A percentile compares a stretch with the other conserved stretches of the same genome.
Conservation (phyloP, 2,113 vertebrate species). For the Bothrops jararaca region DNA sequence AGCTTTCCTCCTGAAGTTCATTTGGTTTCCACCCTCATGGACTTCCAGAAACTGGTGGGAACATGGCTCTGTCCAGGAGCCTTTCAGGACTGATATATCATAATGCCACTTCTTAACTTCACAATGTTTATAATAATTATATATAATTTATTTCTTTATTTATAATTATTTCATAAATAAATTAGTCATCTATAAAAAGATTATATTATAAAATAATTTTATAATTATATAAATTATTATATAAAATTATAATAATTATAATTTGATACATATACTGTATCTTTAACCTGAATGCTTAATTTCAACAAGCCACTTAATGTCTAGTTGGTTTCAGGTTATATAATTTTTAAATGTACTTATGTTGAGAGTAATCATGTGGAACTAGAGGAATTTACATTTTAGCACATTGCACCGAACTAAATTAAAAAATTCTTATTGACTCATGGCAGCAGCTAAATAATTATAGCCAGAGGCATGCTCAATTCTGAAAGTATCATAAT, state of each 20-base stretch:
- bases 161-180: background rate
- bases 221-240: background rate
- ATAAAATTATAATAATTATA: background rate
- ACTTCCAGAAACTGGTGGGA: background rate
- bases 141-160: background rate
- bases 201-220: background rate
- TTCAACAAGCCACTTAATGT: background rate
- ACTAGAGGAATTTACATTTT: background rate
- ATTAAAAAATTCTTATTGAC: background rate
- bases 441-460: fast-evolving
- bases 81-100: background rate
- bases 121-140: background rate
- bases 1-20: background rate
- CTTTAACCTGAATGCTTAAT: background rate
- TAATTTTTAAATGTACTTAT: background rate
- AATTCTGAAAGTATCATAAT: background rate
- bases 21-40: background rate
- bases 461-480: background rate
- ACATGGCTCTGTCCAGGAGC: background rate
- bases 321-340: background rate
- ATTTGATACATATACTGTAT: background rate
- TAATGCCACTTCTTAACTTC: background rate
- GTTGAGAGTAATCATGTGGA: slow-evolving; percentile 4
- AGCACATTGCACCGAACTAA: background rate
- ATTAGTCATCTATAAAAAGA: background rate